Base-by-base conservation (phyloP, 2,888 invertebrate species). In the Leucophenga montana region DNA sequence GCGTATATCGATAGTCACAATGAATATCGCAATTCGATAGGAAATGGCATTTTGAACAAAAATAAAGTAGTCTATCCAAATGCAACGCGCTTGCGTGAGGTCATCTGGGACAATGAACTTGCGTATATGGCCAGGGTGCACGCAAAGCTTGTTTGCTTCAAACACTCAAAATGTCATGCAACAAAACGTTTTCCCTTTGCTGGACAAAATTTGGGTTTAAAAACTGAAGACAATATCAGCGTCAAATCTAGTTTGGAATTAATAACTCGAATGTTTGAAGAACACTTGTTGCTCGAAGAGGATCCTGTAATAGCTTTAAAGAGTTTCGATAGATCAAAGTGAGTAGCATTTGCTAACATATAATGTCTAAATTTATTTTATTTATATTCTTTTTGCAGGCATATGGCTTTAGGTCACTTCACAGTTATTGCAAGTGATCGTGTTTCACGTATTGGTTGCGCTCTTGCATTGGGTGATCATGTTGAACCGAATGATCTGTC, bases 101-200 rank as follows among this genome's bases (percentile, higher is more conserved):
- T 84, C 1, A 62, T 80, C 22, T 81, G 81, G 84, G 81, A 81
- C 14, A 3, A 11, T n/a, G 83, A 81, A 5, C 64, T 81, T 65
- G 84, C 59, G 5, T 78, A 80, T 48, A 71, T 67, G 71, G 74
- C 83, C 1, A 71, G 76, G 0, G 1, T 56, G 0, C 81, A 81
- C 39, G 77, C 68, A 0, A 3, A 61, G 1, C 73, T 73, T 0
- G 73, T 84, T 0, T 80, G 81, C 0, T 76, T 74, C 2, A 72
- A 44, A 46, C 79, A 75, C 14, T 20, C 81, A 1, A 11, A 54
- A 0, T 81, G 81, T 39, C 75, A 79, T 8, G 20, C 78, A 5
- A 66, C 73, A 0, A 5, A 5, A 1, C 79, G 81, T 0, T 84
- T 82, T 69, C 73, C 73, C 0, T 1, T 18, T 27, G 62, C 56